A percentile compares a stretch with the other conserved stretches of the same genome.
phyloP scores from a whole-genome alignment of 2,113 vertebrate genomes.

The Diglossa brunneiventris region DNA sequence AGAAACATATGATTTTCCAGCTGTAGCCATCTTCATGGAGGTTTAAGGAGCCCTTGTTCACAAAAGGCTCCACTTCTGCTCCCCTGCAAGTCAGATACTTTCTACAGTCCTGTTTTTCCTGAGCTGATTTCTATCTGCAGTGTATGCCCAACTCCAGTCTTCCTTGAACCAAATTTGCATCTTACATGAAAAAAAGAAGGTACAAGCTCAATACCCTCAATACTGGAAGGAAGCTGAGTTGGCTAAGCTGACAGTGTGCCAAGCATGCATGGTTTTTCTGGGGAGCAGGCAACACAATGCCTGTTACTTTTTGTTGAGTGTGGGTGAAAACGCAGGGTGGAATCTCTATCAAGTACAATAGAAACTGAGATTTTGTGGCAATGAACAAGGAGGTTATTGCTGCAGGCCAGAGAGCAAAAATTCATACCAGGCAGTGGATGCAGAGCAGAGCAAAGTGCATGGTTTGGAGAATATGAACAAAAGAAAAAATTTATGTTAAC shows the following conservation, averaged over 20 bases:
- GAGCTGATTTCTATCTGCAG: not conserved
- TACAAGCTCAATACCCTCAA: not conserved
- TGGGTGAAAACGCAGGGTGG: not conserved
- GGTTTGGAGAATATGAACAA: slow-evolving; percentile 16
- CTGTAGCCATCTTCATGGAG: not conserved
- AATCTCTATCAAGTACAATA: slow-evolving; percentile 13
- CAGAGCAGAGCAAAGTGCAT: slow-evolving; percentile 47
- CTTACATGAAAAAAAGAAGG: not conserved
- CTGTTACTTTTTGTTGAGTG: not conserved
- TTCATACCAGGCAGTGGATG: slow-evolving; percentile 40
- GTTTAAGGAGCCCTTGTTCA: not conserved
- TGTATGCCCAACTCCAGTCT: not conserved
- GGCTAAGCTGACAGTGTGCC: not conserved
- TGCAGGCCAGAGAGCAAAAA: slow-evolving; percentile 54
- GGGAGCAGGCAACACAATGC: not conserved
- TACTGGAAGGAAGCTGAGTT: not conserved
- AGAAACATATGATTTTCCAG: slow-evolving; percentile 28
- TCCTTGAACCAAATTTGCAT: not conserved
- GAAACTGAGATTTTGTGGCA: not conserved
- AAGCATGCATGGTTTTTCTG: not conserved
- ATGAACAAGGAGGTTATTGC: not conserved
- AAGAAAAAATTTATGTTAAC: not conserved
- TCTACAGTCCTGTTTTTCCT: not conserved
- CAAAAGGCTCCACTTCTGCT: not conserved
- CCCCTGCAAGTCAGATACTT: not conserved